Evolutionary conservation across 2,113 vertebrate genomes (phyloP).

Genomic region (Heterochromis multidens): DNA sequence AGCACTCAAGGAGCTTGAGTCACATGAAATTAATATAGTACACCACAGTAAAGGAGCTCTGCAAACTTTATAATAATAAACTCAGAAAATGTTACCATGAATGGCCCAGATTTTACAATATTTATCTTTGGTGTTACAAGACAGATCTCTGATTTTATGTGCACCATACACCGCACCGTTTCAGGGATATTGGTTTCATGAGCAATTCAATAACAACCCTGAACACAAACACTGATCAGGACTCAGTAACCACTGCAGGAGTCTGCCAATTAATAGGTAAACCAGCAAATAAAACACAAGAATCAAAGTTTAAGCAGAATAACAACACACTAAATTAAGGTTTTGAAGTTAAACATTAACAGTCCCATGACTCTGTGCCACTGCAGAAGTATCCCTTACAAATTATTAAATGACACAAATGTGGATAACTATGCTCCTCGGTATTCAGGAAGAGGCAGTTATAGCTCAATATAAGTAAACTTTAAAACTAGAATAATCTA

Average conservation of each 20-base stretch:
- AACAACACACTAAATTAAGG: not conserved
- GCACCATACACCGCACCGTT: not conserved
- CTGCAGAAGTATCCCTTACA: not conserved
- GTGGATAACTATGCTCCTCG: not conserved
- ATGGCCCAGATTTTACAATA: not conserved
- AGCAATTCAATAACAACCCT: not conserved
- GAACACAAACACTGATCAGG: not conserved
- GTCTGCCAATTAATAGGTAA: not conserved
- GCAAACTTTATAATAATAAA: not conserved
- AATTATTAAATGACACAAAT: not conserved
- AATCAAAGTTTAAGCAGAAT: not conserved
- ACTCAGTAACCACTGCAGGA: not conserved
- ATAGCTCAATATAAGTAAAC: too few relatives aligned
- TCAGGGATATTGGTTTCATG: not conserved
- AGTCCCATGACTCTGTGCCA: not conserved
- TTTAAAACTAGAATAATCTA: not conserved
- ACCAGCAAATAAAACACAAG: not conserved
- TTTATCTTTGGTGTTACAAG: not conserved
- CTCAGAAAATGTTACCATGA: not conserved
- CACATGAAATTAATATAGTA: not conserved
- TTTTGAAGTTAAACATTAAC: not conserved
- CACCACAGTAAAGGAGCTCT: not conserved
- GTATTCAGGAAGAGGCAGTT: fast-evolving
- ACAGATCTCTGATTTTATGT: not conserved
- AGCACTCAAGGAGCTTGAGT: not conserved